Base-by-base conservation (phyloP, 2,888 invertebrate genomes). In the Danaus chrysippus region DNA sequence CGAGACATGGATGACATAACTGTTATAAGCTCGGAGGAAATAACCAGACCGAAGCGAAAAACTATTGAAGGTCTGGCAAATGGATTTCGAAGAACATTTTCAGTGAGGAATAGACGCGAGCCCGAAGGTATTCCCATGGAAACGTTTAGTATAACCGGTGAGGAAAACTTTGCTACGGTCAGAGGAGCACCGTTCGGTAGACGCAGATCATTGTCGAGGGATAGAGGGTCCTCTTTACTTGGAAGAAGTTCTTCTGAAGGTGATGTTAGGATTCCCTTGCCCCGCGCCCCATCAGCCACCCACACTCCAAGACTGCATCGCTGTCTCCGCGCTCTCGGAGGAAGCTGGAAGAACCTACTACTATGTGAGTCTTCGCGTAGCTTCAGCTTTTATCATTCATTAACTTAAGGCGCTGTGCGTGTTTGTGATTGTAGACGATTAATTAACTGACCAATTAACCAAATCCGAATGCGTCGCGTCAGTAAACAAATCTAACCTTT, bases 281-380 rank as follows among this genome's bases (percentile, higher is more conserved):
- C 89, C 0, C 83, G 87, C 6, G 83, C 87, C 0, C 84, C 89
- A 1, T 84, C 85, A 0, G 73, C 83, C 13, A 82, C 87, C 44
- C 91, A 91, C 63, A 75, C 85, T 5, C 90, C 92, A 56, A 88
- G 92, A 41, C 83, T 93, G 70, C 94, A 94, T 83, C 94, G 94
- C 82, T 95, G 94, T 82, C 93, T 95, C 70, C 93, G 93, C 73
- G 94, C 93, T 67, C 92, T 95, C 73, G 95, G 94, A 78, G 95
- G 95, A 70, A 95, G 95, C 87, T 95, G 95, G 95, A 95, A 93
- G 87, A 95, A 95, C 87, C 93, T 95, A 70, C 91, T 95, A 78
- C 93, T 94, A 92, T 92, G 95, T 95, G 93, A 95, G 95, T 94
- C 76, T 76, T 71, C 76, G 79, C 72, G 68, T 74, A 70, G 73